A percentile compares a stretch with the other conserved stretches of the same genome.
Evolutionary conservation across 2,113 vertebrate species (phyloP).

Genomic region (Microcebus lehilahytsara): DNA sequence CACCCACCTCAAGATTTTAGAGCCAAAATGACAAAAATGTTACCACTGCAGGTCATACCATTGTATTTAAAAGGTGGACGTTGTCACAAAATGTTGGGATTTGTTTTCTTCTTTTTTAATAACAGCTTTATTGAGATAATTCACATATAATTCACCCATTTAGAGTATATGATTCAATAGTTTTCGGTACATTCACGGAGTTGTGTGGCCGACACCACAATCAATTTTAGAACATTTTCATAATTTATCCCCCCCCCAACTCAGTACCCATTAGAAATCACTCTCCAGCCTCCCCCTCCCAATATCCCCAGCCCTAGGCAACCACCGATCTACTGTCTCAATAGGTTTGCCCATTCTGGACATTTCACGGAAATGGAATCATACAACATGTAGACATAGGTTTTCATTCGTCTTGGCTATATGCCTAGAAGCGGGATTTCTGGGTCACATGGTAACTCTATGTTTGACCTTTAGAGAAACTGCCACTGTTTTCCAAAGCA

Average conservation of each 20-base stretch:
- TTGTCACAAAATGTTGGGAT: not conserved
- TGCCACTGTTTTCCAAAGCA: not conserved
- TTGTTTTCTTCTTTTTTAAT: not conserved
- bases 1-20: not conserved
- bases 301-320: not conserved
- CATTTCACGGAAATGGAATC: slow-evolving; percentile 14
- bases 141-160: not conserved
- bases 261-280: not conserved
- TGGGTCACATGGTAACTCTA: not conserved
- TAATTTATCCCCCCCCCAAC: not conserved
- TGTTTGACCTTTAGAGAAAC: slow-evolving; percentile 31
- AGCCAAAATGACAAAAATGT: not conserved
- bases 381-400: not conserved
- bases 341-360: not conserved
- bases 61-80: not conserved
- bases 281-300: not conserved
- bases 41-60: not conserved
- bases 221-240: slow-evolving; percentile 26
- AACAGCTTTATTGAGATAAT: not conserved
- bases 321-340: not conserved
- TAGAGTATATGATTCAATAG: not conserved
- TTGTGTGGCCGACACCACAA: not conserved
- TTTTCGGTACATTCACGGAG: not conserved
- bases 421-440: not conserved
- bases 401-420: not conserved